Conservation (phyloP, 2,797 vertebrate species). For the Peromyscus eremicus region DNA sequence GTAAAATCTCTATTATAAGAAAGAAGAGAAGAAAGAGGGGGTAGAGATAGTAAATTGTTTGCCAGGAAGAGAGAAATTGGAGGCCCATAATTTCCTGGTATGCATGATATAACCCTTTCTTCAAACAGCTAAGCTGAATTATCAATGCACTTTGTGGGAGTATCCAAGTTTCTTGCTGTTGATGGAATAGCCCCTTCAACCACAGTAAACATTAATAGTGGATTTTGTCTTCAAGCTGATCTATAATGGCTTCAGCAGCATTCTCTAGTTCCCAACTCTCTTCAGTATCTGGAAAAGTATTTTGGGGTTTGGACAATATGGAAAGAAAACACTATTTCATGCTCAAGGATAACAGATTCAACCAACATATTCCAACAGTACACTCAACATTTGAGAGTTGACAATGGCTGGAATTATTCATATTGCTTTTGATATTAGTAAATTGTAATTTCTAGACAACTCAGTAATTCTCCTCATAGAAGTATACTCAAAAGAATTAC, state of each 20-base stretch:
- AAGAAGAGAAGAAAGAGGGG: neutral
- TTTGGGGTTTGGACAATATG: neutral
- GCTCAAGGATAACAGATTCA: neutral
- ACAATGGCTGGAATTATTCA: constrained; percentile 92
- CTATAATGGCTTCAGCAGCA: neutral
- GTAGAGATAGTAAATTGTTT: neutral
- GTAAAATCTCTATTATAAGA: neutral
- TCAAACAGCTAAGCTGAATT: neutral
- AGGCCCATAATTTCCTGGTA: neutral
- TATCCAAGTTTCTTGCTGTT: too few species aligned
- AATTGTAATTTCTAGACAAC: neutral
- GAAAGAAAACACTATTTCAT: neutral
- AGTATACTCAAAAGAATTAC: neutral
- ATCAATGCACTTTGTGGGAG: neutral
- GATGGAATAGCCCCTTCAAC: neutral
- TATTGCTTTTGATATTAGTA: constrained; percentile 96
- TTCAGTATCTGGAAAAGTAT: neutral
- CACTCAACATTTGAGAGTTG: constrained; percentile 98
- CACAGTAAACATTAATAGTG: neutral
- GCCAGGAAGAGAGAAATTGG: neutral
- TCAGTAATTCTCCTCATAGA: neutral
- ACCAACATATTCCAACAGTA: constrained; percentile 94
- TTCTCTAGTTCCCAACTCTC: neutral
- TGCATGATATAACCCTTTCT: neutral
- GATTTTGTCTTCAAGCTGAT: neutral